phyloP scores from a whole-genome alignment of 1,140 invertebrate species.

The Gryon sp. region DNA sequence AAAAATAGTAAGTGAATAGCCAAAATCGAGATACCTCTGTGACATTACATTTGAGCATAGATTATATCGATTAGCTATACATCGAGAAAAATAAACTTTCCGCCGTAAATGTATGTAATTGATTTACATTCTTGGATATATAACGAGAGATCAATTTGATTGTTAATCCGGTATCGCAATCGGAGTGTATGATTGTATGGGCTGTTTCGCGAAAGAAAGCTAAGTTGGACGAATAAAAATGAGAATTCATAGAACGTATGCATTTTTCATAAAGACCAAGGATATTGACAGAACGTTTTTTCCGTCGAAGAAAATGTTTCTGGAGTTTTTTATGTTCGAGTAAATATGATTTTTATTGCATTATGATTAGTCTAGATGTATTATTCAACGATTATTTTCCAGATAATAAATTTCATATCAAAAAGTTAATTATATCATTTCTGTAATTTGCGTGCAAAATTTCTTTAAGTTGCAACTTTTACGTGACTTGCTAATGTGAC shows the following conservation, averaged over 20 bases:
- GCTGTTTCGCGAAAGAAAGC: slow-evolving; percentile 6
- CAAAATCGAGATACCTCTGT: too few relatives aligned
- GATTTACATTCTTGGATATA: slow-evolving; percentile 33
- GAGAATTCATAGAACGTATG: slow-evolving; percentile 10
- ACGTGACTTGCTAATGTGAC: slow-evolving; percentile 28
- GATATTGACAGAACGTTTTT: slow-evolving; percentile 16
- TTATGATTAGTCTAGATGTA: too few relatives aligned
- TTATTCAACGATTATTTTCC: too few relatives aligned
- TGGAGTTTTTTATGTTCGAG: slow-evolving; percentile 4
- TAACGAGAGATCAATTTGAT: slow-evolving; percentile 39
- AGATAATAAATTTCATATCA: slow-evolving; percentile 27
- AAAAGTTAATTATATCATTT: slow-evolving; percentile 49
- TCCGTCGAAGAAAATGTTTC: slow-evolving; percentile 11
- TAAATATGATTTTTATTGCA: slow-evolving; percentile 24
- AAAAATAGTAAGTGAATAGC: not conserved
- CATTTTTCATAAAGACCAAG: slow-evolving; percentile 16
- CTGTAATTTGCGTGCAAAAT: slow-evolving; percentile 33
- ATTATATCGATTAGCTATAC: slow-evolving; percentile 29
- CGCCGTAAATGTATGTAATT: slow-evolving; percentile 19
- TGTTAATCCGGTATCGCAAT: slow-evolving; percentile 36
- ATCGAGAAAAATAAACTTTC: slow-evolving; percentile 24
- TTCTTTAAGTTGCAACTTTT: slow-evolving; percentile 29
- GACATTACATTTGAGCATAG: slow-evolving; percentile 5
- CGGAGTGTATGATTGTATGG: slow-evolving; percentile 14
- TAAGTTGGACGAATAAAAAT: slow-evolving; percentile 15